Percentiles rank a stretch among this genome's conserved stretches.
These are phyloP conservation scores for Lordiphosa fenestrarum DNA, from an alignment of 2,888 invertebrate species.

Conservation along the genomic window DNA sequence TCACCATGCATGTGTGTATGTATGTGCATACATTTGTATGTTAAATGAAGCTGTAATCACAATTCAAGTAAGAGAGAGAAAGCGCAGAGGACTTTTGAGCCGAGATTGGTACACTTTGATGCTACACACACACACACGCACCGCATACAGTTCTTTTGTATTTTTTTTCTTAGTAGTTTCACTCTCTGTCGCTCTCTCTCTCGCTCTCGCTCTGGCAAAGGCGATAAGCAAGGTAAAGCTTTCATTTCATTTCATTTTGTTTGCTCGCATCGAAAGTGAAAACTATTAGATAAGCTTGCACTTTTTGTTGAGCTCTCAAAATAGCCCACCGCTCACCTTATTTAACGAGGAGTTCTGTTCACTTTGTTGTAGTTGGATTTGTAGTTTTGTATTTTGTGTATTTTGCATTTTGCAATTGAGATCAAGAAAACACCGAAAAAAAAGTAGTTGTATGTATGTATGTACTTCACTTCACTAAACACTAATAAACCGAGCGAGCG, in stretches of 20 bases:
- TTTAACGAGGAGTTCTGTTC: too few relatives aligned
- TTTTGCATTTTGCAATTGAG: conserved; percentile 2
- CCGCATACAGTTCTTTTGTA: conserved; percentile 4
- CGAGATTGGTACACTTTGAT: background rate
- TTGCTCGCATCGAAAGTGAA: conserved; percentile 65
- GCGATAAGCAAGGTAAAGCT: conserved; percentile 22
- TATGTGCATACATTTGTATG: too few relatives aligned
- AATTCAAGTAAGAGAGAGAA: too few relatives aligned
- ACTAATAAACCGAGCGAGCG: conserved; percentile 51
- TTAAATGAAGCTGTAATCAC: too few relatives aligned
- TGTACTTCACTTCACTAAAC: conserved; percentile 9
- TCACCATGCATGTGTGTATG: too few relatives aligned
- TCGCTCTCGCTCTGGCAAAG: background rate
- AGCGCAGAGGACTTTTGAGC: too few relatives aligned
- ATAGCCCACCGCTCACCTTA: conserved; percentile 14
- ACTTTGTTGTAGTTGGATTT: too few relatives aligned
- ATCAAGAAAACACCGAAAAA: background rate
- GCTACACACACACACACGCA: background rate
- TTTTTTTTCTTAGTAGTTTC: background rate
- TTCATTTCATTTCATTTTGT: conserved; percentile 4
- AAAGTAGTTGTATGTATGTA: background rate
- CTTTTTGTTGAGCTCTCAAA: conserved; percentile 17
- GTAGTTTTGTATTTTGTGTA: background rate
- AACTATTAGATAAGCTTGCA: conserved; percentile 64
- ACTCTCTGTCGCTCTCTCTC: conserved; percentile 4